Percentiles rank a stretch among this genome's conserved stretches.
Evolutionary conservation across 2,113 vertebrate species (phyloP).

Genomic region (Arvicanthis niloticus): DNA sequence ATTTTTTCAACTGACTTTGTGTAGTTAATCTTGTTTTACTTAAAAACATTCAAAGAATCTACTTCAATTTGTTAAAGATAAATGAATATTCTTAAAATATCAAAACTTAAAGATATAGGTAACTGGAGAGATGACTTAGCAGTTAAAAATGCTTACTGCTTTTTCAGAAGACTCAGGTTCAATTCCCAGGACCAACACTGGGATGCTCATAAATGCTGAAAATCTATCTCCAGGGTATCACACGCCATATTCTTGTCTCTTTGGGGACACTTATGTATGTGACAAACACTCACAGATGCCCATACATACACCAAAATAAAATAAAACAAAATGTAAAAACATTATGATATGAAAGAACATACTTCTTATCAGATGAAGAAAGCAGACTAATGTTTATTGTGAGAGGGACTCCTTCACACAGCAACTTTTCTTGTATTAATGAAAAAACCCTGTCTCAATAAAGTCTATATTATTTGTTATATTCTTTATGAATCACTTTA

Average conservation of each 20-base stretch:
- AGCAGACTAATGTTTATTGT: neutral
- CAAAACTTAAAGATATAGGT: neutral
- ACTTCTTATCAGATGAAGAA: neutral
- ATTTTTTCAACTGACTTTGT: neutral
- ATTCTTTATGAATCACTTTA: neutral
- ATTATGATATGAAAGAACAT: neutral
- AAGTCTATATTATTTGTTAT: neutral
- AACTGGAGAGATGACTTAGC: neutral
- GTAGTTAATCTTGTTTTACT: neutral
- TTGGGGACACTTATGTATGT: neutral
- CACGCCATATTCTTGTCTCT: neutral
- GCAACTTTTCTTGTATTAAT: neutral
- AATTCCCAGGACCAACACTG: neutral
- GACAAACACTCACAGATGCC: neutral
- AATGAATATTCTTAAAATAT: neutral
- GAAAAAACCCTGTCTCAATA: neutral
- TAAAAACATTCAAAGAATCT: neutral
- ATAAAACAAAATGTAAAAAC: neutral
- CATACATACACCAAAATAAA: neutral
- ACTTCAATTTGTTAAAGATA: neutral
- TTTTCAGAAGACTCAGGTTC: too few species aligned
- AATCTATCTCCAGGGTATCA: neutral
- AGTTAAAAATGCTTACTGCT: neutral
- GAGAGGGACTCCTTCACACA: neutral
- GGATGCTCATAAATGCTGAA: neutral